phyloP scores from a whole-genome alignment of 1,140 invertebrate species.

The Pseudachorutes palmiensis region DNA sequence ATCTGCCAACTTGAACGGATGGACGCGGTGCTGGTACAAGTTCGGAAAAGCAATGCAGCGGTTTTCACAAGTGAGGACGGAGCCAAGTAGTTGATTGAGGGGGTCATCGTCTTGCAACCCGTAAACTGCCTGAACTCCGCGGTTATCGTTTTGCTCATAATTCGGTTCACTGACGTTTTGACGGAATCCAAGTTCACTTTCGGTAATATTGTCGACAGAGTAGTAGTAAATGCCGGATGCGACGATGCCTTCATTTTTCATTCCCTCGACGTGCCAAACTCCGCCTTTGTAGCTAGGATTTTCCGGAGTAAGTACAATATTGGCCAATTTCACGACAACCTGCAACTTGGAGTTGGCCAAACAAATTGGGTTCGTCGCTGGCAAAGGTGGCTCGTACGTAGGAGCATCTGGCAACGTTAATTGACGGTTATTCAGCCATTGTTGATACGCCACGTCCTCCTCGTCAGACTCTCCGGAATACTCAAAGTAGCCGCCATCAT shows the following conservation, averaged over 20 bases:
- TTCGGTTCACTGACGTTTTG: not conserved
- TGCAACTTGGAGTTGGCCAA: slow-evolving; percentile 7
- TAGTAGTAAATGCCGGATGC: slow-evolving; percentile 21
- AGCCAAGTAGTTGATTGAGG: slow-evolving; percentile 17
- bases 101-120: slow-evolving; percentile 2
- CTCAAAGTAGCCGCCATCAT: too few species aligned
- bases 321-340: slow-evolving; percentile 18
- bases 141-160: slow-evolving; percentile 1
- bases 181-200: slow-evolving; percentile 13
- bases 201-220: slow-evolving; percentile 13
- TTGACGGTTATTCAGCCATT: too few species aligned
- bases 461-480: too few species aligned
- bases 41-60: slow-evolving; percentile 23
- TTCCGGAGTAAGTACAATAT: slow-evolving; percentile 19
- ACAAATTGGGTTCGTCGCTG: not conserved
- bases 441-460: too few species aligned
- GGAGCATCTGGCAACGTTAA: not conserved
- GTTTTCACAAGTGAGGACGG: not conserved
- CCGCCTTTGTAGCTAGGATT: slow-evolving; percentile 8
- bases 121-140: not conserved
- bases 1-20: slow-evolving; percentile 14
- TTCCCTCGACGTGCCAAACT: slow-evolving; percentile 19
- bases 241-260: slow-evolving; percentile 20
- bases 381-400: not conserved
- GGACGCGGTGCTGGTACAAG: slow-evolving; percentile 13